Evolutionary conservation across 2,797 vertebrate genomes (phyloP).

Genomic region (Spondyliosoma cantharus): DNA sequence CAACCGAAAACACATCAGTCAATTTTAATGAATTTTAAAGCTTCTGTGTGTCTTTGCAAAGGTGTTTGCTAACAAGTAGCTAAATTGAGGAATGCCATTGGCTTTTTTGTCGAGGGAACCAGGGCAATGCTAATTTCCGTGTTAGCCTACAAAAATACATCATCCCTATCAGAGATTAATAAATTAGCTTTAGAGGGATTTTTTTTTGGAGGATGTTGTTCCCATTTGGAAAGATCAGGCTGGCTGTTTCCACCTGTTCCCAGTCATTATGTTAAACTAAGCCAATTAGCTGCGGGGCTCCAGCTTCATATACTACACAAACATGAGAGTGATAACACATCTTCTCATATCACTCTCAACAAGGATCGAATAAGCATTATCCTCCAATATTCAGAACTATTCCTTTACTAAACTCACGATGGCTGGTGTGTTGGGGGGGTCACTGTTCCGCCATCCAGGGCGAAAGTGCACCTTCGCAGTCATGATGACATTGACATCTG

Average conservation of each 20-base stretch:
- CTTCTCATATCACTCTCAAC: background rate
- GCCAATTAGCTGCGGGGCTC: background rate
- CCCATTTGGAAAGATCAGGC: background rate
- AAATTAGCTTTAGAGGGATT: background rate
- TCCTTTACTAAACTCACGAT: background rate
- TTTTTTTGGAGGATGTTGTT: background rate
- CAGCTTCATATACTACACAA: too few species aligned
- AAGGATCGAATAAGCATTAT: background rate
- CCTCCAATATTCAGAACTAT: background rate
- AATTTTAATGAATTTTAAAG: too few species aligned
- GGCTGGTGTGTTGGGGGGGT: background rate
- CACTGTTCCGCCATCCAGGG: background rate
- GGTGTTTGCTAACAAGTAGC: too few species aligned
- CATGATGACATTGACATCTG: background rate
- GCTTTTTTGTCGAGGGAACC: too few species aligned
- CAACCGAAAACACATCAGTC: too few species aligned
- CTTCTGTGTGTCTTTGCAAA: too few species aligned
- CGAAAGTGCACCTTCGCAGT: constrained; percentile 9
- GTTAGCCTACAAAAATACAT: too few species aligned
- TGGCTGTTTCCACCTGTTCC: background rate
- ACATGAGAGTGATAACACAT: background rate
- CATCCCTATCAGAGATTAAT: background rate
- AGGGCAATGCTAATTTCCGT: too few species aligned
- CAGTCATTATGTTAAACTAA: background rate
- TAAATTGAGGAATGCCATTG: too few species aligned